A percentile compares a stretch with the other conserved stretches of the same genome.
Evolutionary conservation across 1,140 invertebrate genomes (phyloP).

Genomic region (Mya arenaria): DNA sequence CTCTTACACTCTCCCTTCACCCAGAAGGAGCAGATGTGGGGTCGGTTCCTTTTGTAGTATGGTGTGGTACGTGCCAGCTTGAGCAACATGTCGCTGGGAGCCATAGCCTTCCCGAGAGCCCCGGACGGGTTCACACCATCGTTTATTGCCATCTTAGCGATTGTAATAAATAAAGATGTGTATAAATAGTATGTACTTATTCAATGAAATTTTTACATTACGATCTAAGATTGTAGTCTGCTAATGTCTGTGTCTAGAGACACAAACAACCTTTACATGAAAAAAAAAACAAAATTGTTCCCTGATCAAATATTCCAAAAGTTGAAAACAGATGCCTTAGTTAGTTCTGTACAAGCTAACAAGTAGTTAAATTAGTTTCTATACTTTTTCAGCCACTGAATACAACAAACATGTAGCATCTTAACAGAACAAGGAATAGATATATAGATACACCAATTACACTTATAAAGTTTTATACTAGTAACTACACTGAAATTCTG

Average conservation of each 20-base stretch:
- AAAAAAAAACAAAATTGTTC: not conserved
- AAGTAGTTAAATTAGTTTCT: no score
- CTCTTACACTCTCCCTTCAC: slow-evolving; percentile 99
- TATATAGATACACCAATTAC: not conserved
- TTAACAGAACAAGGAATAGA: no score
- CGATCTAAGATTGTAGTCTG: no score
- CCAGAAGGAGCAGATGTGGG: slow-evolving; percentile 99
- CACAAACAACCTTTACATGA: not conserved
- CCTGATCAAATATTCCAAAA: not conserved
- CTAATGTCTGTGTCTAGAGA: no score
- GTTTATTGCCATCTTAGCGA: slow-evolving; percentile 78
- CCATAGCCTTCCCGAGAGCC: slow-evolving; percentile 82
- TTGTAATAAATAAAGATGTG: no score
- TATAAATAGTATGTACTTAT: no score
- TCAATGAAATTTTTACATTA: no score
- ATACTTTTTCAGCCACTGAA: not conserved
- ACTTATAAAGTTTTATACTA: not conserved
- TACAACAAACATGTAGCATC: not conserved
- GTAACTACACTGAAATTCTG: not conserved
- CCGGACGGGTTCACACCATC: slow-evolving; percentile 83
- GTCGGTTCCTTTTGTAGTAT: slow-evolving; percentile 99
- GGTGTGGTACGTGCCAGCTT: slow-evolving; percentile 98
- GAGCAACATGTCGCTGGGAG: slow-evolving; percentile 91
- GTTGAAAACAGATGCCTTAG: not conserved
- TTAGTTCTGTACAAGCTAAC: no score